phyloP scores from a whole-genome alignment of 2,797 vertebrate species.

The Rhinoraja longicauda region DNA sequence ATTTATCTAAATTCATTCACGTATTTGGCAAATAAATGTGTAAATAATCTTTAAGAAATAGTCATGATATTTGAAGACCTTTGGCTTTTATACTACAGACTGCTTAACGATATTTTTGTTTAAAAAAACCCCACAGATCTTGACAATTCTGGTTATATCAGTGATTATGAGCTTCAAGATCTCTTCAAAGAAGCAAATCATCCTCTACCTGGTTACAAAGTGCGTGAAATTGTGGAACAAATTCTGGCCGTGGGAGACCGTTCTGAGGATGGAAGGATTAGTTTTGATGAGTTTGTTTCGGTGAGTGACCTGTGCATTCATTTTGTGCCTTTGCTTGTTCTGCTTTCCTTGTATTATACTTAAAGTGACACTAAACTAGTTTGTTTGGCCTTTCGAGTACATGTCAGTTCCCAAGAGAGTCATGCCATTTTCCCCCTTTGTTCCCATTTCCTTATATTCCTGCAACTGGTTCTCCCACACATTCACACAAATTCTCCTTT shows the following conservation, averaged over 20 bases:
- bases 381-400: too few species aligned
- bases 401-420: too few species aligned
- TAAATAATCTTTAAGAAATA: neutral
- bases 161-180: slow-evolving; percentile 92
- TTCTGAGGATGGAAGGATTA: slow-evolving; percentile 90
- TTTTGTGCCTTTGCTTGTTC: too few species aligned
- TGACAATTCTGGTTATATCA: slow-evolving; percentile 87
- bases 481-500: too few species aligned
- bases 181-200: slow-evolving; percentile 90
- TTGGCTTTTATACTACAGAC: neutral
- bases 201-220: slow-evolving; percentile 84
- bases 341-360: neutral
- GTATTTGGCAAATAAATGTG: neutral
- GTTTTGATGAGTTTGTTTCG: slow-evolving; percentile 90
- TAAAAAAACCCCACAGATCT: slow-evolving; percentile 64
- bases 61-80: neutral
- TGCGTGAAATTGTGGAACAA: slow-evolving; percentile 84
- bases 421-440: too few species aligned
- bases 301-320: slow-evolving; percentile 57
- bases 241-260: slow-evolving; percentile 75
- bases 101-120: slow-evolving; percentile 35
- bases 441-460: too few species aligned
- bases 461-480: too few species aligned
- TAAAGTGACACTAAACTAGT: too few species aligned
- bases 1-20: neutral